Evolutionary conservation across 2,888 invertebrate species (phyloP).

Genomic region (Caenorhabditis japonica): DNA sequence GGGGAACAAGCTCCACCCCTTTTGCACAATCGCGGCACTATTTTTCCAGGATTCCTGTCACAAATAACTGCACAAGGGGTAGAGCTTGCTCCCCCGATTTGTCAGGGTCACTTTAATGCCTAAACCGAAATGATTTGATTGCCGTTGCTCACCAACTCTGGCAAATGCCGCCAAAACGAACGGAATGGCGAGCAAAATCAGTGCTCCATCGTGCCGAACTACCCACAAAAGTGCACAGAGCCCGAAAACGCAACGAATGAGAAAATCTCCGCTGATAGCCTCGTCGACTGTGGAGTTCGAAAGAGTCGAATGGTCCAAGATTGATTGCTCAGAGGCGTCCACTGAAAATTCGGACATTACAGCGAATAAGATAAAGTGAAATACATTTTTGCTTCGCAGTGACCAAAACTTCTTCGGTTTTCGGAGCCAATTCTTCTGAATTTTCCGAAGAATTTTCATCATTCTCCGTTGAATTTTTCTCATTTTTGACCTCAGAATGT

Average conservation of each 20-base stretch:
- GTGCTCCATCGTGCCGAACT: slow-evolving; percentile 70
- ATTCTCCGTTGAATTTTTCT: slow-evolving; percentile 31
- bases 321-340: slow-evolving; percentile 37
- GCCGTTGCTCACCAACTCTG: slow-evolving; percentile 51
- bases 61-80: too few species aligned
- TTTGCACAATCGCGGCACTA: too few species aligned
- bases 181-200: slow-evolving; percentile 68
- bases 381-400: slow-evolving; percentile 43
- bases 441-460: slow-evolving; percentile 20
- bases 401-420: slow-evolving; percentile 23
- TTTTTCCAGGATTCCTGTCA: too few species aligned
- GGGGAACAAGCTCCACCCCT: too few species aligned
- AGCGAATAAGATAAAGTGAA: neutral
- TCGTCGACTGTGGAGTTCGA: slow-evolving; percentile 51
- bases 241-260: slow-evolving; percentile 56
- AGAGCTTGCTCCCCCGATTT: too few species aligned
- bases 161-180: slow-evolving; percentile 64
- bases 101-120: too few species aligned
- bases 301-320: slow-evolving; percentile 20
- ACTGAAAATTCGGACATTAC: slow-evolving; percentile 21
- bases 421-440: slow-evolving; percentile 20
- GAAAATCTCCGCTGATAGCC: slow-evolving; percentile 60
- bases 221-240: slow-evolving; percentile 72
- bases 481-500: too few species aligned
- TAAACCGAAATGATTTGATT: too few species aligned